Evolutionary conservation across 2,888 invertebrate genomes (phyloP), one percentile per base, ranked within the genome.

Genomic region (Melipona beecheii): DNA sequence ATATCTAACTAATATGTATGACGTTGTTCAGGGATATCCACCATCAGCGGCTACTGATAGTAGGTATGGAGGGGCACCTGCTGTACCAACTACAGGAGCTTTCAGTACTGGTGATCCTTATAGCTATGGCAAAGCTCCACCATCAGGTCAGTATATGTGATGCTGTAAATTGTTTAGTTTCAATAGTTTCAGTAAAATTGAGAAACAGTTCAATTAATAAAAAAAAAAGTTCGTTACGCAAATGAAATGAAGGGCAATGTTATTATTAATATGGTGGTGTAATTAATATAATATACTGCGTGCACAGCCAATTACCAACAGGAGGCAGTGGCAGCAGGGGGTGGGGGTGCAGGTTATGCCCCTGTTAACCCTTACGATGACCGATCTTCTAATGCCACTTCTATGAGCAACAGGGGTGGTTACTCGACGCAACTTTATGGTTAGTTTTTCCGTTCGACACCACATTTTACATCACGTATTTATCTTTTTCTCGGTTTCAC

Each of bases 21-120:
- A n/a, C 27, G 36, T 19, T 65, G 15, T 52, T 21, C 72, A 94
- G 94, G 94, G 94, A 43, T 94, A 94, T 84, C 91, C 94, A 68
- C 87, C 92, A n/a, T 91, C 93, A 27, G 92, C 92, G 72, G 91
- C 93, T 71, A 91, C 93, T 52, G 94, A 94, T 85, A 93, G 86
- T 69, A 92, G 94, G 91, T 94, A 94, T 74, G 94, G 94, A 50
- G 93, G 93, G 75, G 91, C 91, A 49, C 92, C 94, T 50, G 83
- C 92, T 69, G 91, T 91, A 77, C 92, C 94, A 82, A 91, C 93
- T 71, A 86, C 93, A 75, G 93, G 93, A 71, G 90, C 91, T 50
- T 94, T 93, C 83, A 93, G 91, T 73, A 79, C 93, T 70, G 91
- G 93, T 24, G 94, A 94, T 91, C 94, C 94, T 66, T 94, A 94